phyloP scores from a whole-genome alignment of 1,140 invertebrate genomes.

The Pygmarrhopalites habei region DNA sequence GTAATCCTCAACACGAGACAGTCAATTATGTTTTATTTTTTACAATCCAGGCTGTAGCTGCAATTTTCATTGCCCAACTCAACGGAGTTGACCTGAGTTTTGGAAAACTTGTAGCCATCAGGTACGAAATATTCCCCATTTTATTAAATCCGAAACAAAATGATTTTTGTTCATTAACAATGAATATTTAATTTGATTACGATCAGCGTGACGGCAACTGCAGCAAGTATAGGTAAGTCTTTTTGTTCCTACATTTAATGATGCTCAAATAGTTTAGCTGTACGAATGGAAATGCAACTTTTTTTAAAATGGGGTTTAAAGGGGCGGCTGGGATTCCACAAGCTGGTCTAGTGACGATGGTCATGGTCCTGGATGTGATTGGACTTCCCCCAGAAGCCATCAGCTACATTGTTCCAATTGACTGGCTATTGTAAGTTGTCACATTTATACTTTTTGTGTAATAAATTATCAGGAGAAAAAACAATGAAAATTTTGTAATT shows the following conservation, averaged over 20 bases:
- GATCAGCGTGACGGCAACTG: conserved; percentile 82
- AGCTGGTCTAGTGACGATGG: conserved; percentile 84
- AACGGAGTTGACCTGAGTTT: conserved; percentile 49
- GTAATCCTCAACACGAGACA: too few species aligned
- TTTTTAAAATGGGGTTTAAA: too few species aligned
- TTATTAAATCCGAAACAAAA: not conserved
- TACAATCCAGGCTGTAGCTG: conserved; percentile 52
- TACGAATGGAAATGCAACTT: too few species aligned
- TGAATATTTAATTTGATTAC: too few species aligned
- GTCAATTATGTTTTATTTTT: too few species aligned
- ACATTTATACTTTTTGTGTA: too few species aligned
- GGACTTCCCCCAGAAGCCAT: conserved; percentile 55
- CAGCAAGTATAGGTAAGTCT: conserved; percentile 57
- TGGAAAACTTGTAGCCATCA: conserved; percentile 51
- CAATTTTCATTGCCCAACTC: conserved; percentile 59
- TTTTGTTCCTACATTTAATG: too few species aligned
- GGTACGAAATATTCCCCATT: conserved; percentile 53
- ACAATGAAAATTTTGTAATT: too few species aligned
- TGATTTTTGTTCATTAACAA: not conserved
- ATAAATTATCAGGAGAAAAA: too few species aligned
- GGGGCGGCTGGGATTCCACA: too few species aligned
- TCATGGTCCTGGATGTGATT: conserved; percentile 59
- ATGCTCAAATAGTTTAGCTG: too few species aligned
- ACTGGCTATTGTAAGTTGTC: conserved; percentile 62
- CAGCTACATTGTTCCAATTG: conserved; percentile 71